Evolutionary conservation across 2,113 vertebrate species (phyloP).

Genomic region (Cheirogaleus medius): DNA sequence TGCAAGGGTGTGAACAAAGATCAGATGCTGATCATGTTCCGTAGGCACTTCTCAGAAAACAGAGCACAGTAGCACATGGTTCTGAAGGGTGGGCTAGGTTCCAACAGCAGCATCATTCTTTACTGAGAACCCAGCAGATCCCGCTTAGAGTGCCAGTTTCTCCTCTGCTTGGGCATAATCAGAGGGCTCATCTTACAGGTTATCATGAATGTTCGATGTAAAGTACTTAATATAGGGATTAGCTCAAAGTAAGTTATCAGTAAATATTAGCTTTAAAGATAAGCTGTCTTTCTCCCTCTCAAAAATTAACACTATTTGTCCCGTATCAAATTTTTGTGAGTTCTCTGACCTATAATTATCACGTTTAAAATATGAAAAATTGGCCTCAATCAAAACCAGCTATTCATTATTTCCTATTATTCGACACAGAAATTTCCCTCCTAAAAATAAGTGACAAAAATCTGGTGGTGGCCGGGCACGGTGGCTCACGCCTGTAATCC

Average conservation of each 20-base stretch:
- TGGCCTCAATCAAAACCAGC: not conserved
- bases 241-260: not conserved
- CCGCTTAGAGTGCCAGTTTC: not conserved
- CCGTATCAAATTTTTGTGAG: not conserved
- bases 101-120: not conserved
- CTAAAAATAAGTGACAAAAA: conserved; percentile 17
- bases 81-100: not conserved
- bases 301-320: conserved; percentile 11
- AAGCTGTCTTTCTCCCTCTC: not conserved
- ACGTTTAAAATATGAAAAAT: conserved; percentile 24
- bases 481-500: too few species aligned
- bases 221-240: not conserved
- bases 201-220: not conserved
- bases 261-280: not conserved
- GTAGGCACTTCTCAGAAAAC: not conserved
- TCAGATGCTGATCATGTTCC: not conserved
- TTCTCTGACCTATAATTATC: not conserved
- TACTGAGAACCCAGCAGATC: not conserved
- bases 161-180: not conserved
- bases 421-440: not conserved
- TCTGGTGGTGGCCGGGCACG: not conserved
- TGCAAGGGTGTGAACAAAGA: not conserved
- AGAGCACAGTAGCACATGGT: not conserved
- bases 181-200: not conserved
- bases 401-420: conserved; percentile 19